Evolutionary conservation across 2,113 vertebrate genomes (phyloP).

Genomic region (Hoplias malabaricus): DNA sequence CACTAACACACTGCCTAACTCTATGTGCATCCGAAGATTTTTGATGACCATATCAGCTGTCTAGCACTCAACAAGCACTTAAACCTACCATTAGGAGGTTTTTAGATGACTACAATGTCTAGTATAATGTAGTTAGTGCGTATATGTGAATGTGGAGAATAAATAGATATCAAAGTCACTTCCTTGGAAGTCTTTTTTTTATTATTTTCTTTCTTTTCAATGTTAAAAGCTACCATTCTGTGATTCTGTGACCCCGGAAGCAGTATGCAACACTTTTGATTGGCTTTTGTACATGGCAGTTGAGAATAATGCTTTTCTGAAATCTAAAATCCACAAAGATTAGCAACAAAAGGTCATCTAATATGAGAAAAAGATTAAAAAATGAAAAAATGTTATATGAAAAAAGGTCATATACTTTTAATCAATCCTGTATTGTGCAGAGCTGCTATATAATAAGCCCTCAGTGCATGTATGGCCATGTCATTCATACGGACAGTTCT

Average conservation of each 20-base stretch:
- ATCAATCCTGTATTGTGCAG: background rate
- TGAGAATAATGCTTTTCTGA: too few relatives aligned
- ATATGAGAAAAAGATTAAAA: background rate
- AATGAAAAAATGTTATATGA: too few relatives aligned
- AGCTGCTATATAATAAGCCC: background rate
- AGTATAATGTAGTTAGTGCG: background rate
- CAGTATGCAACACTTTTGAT: too few relatives aligned
- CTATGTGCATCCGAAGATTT: background rate
- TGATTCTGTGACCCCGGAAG: too few relatives aligned
- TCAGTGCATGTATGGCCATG: background rate
- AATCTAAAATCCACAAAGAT: background rate
- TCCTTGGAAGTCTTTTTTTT: background rate
- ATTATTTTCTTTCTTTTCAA: background rate
- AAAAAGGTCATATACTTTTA: background rate
- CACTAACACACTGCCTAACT: background rate
- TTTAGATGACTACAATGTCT: background rate
- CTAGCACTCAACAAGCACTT: background rate
- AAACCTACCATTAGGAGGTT: background rate
- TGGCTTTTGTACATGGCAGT: too few relatives aligned
- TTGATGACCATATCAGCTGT: background rate
- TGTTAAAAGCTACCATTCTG: background rate
- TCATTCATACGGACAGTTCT: background rate
- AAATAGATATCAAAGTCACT: background rate
- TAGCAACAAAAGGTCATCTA: background rate
- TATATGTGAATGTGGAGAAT: background rate